These are phyloP conservation scores for Mohoua ochrocephala DNA, from an alignment of 2,113 vertebrate genomes.

Conservation along the genomic window DNA sequence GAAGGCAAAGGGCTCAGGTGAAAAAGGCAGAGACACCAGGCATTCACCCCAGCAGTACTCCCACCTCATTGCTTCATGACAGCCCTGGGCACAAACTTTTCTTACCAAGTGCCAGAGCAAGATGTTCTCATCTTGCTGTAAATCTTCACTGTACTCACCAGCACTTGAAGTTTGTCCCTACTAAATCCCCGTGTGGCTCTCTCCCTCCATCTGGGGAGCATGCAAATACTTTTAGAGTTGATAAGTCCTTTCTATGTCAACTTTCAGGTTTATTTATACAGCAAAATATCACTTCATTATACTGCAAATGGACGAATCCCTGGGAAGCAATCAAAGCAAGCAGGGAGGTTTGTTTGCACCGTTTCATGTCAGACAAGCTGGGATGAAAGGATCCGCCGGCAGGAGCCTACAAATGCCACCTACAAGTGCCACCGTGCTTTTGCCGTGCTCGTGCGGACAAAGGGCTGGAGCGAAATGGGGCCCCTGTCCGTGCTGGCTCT, in stretches of 20 bases:
- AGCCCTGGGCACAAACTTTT: background rate
- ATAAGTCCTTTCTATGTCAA: background rate
- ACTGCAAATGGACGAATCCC: background rate
- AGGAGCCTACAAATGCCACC: background rate
- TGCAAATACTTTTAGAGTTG: background rate
- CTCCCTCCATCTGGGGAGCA: background rate
- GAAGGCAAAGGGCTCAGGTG: background rate
- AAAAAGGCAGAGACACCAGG: background rate
- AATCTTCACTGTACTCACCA: background rate
- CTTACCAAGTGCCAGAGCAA: background rate
- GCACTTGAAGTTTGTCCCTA: background rate
- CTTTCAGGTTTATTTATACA: background rate
- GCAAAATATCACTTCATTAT: background rate
- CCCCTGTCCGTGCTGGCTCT: background rate
- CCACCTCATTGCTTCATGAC: background rate
- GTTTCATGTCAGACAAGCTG: background rate
- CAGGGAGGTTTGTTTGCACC: background rate
- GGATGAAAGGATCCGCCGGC: background rate
- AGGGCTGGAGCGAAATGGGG: fast-evolving
- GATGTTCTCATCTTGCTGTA: background rate
- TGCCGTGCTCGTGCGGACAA: fast-evolving
- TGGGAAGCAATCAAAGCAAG: conserved; percentile 15
- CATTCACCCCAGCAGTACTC: background rate
- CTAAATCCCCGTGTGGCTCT: background rate
- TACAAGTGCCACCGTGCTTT: background rate